phyloP scores from a whole-genome alignment of 2,888 invertebrate genomes.

The Lissocephala sabroskyi region DNA sequence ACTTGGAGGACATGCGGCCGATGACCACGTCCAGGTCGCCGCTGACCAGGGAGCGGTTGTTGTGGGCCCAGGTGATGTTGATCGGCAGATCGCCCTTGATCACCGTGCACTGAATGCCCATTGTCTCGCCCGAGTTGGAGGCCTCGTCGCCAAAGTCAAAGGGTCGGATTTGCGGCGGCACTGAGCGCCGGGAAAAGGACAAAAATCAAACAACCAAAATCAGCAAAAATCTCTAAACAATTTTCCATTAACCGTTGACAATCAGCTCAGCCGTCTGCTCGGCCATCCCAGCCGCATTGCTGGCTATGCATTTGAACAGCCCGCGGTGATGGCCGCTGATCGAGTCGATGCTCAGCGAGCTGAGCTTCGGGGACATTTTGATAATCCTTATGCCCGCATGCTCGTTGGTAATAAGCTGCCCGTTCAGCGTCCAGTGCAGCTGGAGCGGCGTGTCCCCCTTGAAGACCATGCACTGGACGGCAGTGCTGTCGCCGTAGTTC shows the following conservation, averaged over 20 bases:
- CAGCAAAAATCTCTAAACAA: conserved; percentile 2
- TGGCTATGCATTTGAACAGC: conserved; percentile 83
- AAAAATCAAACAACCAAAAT: conserved; percentile 12
- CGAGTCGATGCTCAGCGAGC: conserved; percentile 82
- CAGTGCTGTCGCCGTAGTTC: conserved; percentile 84
- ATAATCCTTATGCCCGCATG: conserved; percentile 76
- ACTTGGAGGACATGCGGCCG: conserved; percentile 71
- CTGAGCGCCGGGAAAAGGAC: conserved; percentile 64
- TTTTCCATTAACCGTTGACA: conserved; percentile 74
- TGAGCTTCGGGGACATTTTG: conserved; percentile 78
- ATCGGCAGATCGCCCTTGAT: conserved; percentile 80
- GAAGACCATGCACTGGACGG: conserved; percentile 82
- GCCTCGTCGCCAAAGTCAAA: conserved; percentile 83
- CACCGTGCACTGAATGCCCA: conserved; percentile 77
- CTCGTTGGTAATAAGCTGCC: conserved; percentile 74
- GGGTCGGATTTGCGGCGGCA: conserved; percentile 80
- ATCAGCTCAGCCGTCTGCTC: conserved; percentile 77
- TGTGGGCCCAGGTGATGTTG: conserved; percentile 78
- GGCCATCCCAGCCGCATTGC: conserved; percentile 80
- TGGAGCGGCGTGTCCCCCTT: conserved; percentile 86
- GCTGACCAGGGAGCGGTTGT: conserved; percentile 69
- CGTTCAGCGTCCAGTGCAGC: conserved; percentile 84
- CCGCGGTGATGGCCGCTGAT: conserved; percentile 83
- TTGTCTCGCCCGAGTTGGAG: conserved; percentile 81
- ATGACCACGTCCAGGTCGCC: conserved; percentile 69